Percentiles rank a stretch among this genome's conserved stretches.
Conservation (phyloP, 2,113 vertebrate genomes). For the Microcebus jonahi region DNA sequence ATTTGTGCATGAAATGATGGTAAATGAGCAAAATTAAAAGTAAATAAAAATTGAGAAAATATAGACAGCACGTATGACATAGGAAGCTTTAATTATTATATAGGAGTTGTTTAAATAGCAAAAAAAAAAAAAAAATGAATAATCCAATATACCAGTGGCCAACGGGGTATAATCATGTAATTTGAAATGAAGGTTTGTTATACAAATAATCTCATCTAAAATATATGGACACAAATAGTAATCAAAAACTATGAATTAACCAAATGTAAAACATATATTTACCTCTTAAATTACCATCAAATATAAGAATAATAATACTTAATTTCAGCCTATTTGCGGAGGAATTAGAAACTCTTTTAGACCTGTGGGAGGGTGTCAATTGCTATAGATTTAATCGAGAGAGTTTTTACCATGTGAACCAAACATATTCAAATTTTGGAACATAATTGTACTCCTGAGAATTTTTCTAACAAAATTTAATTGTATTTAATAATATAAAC, state of each 20-base stretch:
- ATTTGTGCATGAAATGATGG: background rate
- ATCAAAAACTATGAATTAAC: background rate
- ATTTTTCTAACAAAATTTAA: background rate
- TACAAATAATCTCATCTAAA: background rate
- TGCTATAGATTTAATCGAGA: background rate
- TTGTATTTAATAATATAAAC: background rate
- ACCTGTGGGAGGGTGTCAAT: accelerated
- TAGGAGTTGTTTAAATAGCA: background rate
- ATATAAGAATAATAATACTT: background rate
- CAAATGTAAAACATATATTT: background rate
- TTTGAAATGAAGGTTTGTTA: background rate
- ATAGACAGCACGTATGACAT: background rate
- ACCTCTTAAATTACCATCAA: background rate
- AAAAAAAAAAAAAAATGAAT: background rate
- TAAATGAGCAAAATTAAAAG: background rate
- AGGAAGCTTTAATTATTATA: background rate
- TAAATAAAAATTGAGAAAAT: background rate
- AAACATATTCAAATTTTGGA: background rate
- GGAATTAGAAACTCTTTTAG: background rate
- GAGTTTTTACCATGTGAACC: background rate
- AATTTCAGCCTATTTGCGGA: background rate
- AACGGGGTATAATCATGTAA: background rate
- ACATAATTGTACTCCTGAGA: background rate
- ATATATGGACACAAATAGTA: background rate
- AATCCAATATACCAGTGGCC: background rate